Evolutionary conservation across 2,113 vertebrate genomes (phyloP).

Genomic region (Leucopternis melanops): DNA sequence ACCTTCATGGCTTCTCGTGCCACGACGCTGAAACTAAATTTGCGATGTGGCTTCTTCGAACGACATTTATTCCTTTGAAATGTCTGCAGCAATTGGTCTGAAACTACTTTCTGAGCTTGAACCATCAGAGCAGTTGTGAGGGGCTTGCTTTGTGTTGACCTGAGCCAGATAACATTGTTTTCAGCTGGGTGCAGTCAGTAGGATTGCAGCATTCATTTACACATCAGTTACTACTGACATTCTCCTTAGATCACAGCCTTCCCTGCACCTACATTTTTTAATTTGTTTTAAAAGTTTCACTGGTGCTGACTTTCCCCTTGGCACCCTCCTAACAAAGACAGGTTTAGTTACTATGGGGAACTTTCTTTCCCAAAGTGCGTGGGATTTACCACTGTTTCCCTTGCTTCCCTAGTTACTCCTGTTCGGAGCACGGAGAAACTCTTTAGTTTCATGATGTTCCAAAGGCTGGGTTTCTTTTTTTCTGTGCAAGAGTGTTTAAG

Average conservation of each 20-base stretch:
- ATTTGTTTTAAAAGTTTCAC: neutral
- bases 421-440: neutral
- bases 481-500: neutral
- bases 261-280: fast-evolving
- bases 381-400: neutral
- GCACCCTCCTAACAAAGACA: neutral
- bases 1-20: neutral
- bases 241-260: neutral
- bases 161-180: neutral
- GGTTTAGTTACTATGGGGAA: fast-evolving
- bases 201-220: neutral
- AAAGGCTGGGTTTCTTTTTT: neutral
- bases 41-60: neutral
- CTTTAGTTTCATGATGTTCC: neutral
- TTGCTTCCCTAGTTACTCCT: fast-evolving
- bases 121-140: neutral
- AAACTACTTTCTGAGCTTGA: neutral
- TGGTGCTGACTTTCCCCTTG: neutral
- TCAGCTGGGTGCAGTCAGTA: neutral
- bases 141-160: neutral
- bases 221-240: neutral
- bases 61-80: neutral
- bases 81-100: neutral
- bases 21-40: fast-evolving
- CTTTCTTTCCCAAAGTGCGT: fast-evolving